These are phyloP conservation scores for Arizona elegans DNA, from an alignment of 2,113 vertebrate genomes.

Conservation along the genomic window DNA sequence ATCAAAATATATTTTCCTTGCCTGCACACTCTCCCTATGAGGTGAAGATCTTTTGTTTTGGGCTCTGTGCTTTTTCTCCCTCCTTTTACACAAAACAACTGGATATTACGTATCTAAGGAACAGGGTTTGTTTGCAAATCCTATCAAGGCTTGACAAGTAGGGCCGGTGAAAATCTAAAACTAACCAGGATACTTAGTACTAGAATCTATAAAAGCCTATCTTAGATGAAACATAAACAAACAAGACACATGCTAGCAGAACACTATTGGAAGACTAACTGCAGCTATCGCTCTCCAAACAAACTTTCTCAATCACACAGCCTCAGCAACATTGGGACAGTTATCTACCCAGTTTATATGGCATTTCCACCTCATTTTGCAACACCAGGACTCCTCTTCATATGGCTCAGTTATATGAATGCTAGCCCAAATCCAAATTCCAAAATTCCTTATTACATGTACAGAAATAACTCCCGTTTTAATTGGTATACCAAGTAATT, in stretches of 20 bases:
- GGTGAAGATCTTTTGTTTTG: slow-evolving; percentile 42
- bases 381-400: not conserved
- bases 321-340: not conserved
- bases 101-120: not conserved
- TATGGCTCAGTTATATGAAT: not conserved
- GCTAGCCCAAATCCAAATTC: not conserved
- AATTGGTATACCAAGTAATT: not conserved
- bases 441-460: not conserved
- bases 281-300: not conserved
- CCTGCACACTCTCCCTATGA: not conserved
- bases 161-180: not conserved
- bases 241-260: not conserved
- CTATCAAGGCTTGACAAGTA: not conserved
- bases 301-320: not conserved
- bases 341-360: rapidly evolving
- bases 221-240: not conserved
- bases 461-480: not conserved
- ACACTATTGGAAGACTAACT: not conserved
- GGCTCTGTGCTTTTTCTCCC: not conserved
- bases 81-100: slow-evolving; percentile 51
- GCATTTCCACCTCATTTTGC: not conserved
- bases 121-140: not conserved
- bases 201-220: not conserved
- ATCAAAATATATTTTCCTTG: not conserved
- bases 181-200: not conserved